Conservation (phyloP, 2,888 invertebrate genomes). For the Anaspis maculata region DNA sequence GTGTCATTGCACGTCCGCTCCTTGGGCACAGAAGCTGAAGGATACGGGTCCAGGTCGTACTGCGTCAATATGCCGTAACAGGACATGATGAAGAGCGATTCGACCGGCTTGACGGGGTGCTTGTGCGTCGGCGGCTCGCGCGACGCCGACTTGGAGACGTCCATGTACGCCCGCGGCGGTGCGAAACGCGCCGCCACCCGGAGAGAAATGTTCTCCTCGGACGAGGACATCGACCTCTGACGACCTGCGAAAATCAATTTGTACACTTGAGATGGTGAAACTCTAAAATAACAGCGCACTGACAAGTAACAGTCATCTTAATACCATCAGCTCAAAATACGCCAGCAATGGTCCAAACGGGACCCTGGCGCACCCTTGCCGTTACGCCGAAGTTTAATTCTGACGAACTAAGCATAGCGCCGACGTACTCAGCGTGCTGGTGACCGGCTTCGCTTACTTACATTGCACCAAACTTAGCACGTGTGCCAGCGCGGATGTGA, state of each 20-base stretch:
- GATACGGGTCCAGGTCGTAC: constrained; percentile 76
- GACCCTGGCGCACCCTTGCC: too few relatives aligned
- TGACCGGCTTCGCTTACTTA: too few relatives aligned
- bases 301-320: too few relatives aligned
- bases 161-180: constrained; percentile 65
- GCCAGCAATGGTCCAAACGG: too few relatives aligned
- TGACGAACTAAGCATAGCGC: too few relatives aligned
- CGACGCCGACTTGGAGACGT: constrained; percentile 31
- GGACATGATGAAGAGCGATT: constrained; percentile 85
- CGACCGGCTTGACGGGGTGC: constrained; percentile 53
- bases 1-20: constrained; percentile 83
- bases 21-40: constrained; percentile 59
- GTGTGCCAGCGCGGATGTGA: too few relatives aligned
- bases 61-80: constrained; percentile 82
- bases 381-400: too few relatives aligned
- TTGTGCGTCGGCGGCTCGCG: constrained; percentile 26
- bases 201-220: constrained; percentile 63
- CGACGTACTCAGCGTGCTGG: too few relatives aligned
- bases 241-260: constrained; percentile 40
- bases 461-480: too few relatives aligned
- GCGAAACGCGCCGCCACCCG: constrained; percentile 74
- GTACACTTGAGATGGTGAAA: constrained; percentile 3
- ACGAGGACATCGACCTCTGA: constrained; percentile 60
- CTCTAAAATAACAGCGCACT: background rate
- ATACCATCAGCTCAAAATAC: too few relatives aligned